Base-by-base conservation (phyloP, 53 echinoderm and acorn worm species). In the Antedon mediterranea region DNA sequence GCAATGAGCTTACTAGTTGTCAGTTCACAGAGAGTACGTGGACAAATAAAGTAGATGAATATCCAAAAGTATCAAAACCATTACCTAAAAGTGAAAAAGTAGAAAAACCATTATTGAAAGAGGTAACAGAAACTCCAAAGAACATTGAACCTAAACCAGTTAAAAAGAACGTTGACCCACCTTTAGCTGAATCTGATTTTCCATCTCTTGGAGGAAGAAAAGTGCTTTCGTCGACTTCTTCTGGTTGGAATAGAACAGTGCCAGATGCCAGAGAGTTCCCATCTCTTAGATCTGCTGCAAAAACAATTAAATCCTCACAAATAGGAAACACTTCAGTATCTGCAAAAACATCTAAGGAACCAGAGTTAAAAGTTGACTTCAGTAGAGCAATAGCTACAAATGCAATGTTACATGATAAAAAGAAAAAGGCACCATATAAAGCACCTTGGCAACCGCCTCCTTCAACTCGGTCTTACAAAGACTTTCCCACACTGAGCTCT, bases 401-500 rank as follows among this genome's bases (percentile, higher is more conserved):
- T 57, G 57, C 57, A 2, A 57, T 57, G 26, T 18, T 57, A 26
- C 57, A 57, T 57, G 57, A 57, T 57, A 57, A 57, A 57, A 57
- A 57, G 57, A 57, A 57, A 18, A 57, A 57, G 57, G 57, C 57
- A 57, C 9, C 23, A 23, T 23, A 11, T 8, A 15, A 15, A 23
- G 15, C 11, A 11, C 57, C 57, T 18, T 26, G 11, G 15, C 57
- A 8, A 57, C 57, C 57, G 23, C 57, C 57, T 15, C 57, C 57
- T 57, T 28, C 78, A 34, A 74, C 32, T 71, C 72, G 14, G 34
- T 81, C 43, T 3, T 27, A 81, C 8, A 82, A 90, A 27, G 91
- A 95, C 34, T 92, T 92, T 28, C 92, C 92, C 2, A 92, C 91
- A 9, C 33, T 98, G 43, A 92, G 98, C 57, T 92, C 98, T 1